Percentiles rank a stretch among this genome's conserved stretches.
These are phyloP conservation scores for Syngnathus typhle DNA, from an alignment of 2,113 vertebrate species.

Conservation along the genomic window DNA sequence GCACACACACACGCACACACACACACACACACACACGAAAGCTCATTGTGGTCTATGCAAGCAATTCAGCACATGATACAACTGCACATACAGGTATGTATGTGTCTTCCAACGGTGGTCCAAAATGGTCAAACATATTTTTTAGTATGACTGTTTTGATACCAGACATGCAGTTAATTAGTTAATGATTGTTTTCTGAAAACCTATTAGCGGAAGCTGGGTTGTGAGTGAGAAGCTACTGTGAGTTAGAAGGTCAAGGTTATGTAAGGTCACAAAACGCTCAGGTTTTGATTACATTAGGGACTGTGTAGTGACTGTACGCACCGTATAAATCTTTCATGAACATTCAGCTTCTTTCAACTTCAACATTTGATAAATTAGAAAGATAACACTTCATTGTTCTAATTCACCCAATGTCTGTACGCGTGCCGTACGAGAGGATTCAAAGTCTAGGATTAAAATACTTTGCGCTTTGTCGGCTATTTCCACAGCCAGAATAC, in stretches of 20 bases:
- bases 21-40: too few species aligned
- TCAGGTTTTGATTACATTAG: neutral
- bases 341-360: neutral
- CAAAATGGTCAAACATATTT: neutral
- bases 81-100: too few species aligned
- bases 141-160: neutral
- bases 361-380: neutral
- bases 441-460: neutral
- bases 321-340: neutral
- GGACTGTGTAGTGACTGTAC: neutral
- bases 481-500: conserved; percentile 25
- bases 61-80: too few species aligned
- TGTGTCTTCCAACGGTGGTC: neutral
- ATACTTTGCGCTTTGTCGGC: conserved; percentile 19
- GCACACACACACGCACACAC: conserved; percentile 10
- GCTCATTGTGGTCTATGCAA: too few species aligned
- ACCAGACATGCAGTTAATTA: neutral
- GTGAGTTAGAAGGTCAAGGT: neutral
- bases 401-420: neutral
- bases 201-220: neutral
- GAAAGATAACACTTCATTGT: neutral
- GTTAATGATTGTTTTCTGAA: neutral
- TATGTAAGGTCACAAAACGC: neutral
- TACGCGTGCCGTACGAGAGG: neutral
- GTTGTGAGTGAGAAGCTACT: neutral